A percentile compares a stretch with the other conserved stretches of the same genome.
Evolutionary conservation across 2,888 invertebrate species (phyloP).

Genomic region (Stenoptilia bipunctidactyla): DNA sequence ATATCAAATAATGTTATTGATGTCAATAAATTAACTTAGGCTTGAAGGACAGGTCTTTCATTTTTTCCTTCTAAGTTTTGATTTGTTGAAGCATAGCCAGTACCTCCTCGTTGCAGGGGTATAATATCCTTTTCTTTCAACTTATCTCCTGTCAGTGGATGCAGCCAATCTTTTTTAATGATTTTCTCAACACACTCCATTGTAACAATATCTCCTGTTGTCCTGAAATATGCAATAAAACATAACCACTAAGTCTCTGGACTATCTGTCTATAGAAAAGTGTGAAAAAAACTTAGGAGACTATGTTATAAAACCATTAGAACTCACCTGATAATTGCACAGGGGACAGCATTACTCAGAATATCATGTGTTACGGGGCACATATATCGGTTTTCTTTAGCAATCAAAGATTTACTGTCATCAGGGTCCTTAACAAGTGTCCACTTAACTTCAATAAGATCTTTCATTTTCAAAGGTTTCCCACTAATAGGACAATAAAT

Average conservation of each 20-base stretch:
- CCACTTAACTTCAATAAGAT: constrained; percentile 93
- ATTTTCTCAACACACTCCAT: constrained; percentile 97
- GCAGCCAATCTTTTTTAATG: constrained; percentile 96
- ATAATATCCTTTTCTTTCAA: constrained; percentile 94
- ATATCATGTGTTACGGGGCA: constrained; percentile 98
- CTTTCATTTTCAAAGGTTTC: constrained; percentile 89
- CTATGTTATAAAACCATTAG: no score
- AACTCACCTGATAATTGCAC: constrained; percentile 84
- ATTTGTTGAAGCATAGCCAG: constrained; percentile 93
- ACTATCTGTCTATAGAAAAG: no score
- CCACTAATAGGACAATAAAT: constrained; percentile 65
- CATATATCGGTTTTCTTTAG: constrained; percentile 94
- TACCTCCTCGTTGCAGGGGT: constrained; percentile 92
- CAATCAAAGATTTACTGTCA: constrained; percentile 87
- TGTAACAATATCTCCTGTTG: constrained; percentile 94
- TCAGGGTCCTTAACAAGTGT: constrained; percentile 90
- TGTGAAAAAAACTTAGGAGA: no score
- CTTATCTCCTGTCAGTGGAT: constrained; percentile 90
- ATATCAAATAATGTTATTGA: no score
- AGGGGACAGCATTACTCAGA: constrained; percentile 93
- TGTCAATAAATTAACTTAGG: constrained; percentile 63
- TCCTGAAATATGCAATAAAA: constrained; percentile 29
- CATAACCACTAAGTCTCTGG: no score
- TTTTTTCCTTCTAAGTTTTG: constrained; percentile 85
- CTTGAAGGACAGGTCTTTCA: constrained; percentile 86